Conservation (phyloP, 2,888 invertebrate genomes). For the Tetrapedia diversipes region DNA sequence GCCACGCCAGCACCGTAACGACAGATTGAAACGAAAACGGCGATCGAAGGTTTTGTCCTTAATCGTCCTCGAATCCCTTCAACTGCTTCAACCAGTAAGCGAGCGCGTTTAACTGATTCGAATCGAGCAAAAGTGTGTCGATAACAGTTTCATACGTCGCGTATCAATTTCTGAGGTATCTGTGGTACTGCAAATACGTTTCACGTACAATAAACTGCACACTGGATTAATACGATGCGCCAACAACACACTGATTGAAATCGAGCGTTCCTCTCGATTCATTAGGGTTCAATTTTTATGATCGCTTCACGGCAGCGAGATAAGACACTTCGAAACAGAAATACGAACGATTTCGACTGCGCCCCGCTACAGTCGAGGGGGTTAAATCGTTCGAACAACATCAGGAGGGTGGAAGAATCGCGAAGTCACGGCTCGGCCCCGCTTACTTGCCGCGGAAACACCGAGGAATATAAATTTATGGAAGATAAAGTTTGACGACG, state of each 20-base stretch:
- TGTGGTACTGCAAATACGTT: too few species aligned
- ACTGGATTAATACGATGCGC: too few species aligned
- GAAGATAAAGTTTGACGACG: constrained; percentile 60
- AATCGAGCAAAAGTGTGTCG: too few species aligned
- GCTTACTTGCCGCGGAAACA: constrained; percentile 27
- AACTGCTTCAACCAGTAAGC: too few species aligned
- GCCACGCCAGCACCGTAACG: constrained; percentile 5
- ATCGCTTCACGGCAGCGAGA: neutral
- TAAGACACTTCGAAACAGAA: neutral
- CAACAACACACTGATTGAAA: too few species aligned
- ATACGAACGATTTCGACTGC: neutral
- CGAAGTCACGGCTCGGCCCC: constrained; percentile 37
- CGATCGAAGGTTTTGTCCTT: neutral
- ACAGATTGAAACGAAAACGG: constrained; percentile 30
- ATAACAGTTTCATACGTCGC: too few species aligned
- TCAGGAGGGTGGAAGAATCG: constrained; percentile 11
- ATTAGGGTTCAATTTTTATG: neutral
- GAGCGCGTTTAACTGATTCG: neutral
- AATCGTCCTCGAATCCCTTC: neutral
- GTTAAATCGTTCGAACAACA: constrained; percentile 29
- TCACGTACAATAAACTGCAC: too few species aligned
- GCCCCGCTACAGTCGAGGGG: constrained; percentile 3
- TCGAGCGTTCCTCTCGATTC: neutral
- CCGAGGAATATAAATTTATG: constrained; percentile 54
- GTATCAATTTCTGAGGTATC: too few species aligned